A percentile compares a stretch with the other conserved stretches of the same genome.
These are phyloP conservation scores for Merluccius polli DNA, from an alignment of 2,797 vertebrate genomes.

Conservation along the genomic window DNA sequence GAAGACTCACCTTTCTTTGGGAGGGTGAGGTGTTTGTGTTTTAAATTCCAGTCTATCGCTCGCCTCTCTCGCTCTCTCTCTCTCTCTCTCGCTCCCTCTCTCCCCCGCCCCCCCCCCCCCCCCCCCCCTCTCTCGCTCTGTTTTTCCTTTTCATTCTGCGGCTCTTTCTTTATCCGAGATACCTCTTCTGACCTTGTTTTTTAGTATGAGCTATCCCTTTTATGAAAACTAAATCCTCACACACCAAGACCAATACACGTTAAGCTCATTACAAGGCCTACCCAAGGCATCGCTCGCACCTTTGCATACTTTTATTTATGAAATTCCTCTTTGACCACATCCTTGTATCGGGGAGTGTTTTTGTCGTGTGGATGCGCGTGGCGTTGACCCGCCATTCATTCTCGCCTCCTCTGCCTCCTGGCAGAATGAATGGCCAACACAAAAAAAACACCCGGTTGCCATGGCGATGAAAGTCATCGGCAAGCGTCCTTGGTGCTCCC, in stretches of 20 bases:
- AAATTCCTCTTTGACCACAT: background rate
- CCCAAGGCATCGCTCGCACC: background rate
- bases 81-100: background rate
- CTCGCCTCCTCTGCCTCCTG: background rate
- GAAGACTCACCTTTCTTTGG: background rate
- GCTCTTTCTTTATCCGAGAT: background rate
- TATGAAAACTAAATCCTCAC: background rate
- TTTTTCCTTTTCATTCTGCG: background rate
- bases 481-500: slow-evolving; percentile 38
- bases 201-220: background rate
- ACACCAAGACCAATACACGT: background rate
- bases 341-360: background rate
- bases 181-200: background rate
- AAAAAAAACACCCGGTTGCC: slow-evolving; percentile 63
- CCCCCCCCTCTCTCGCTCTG: background rate
- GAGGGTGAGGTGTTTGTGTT: background rate
- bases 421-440: background rate
- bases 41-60: background rate
- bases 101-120: background rate
- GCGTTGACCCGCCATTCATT: background rate
- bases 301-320: background rate
- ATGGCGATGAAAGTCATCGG: slow-evolving; percentile 42
- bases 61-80: background rate
- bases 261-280: background rate
- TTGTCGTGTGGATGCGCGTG: background rate